Evolutionary conservation across 2,888 invertebrate species (phyloP).

Genomic region (Trachelus tabidus): DNA sequence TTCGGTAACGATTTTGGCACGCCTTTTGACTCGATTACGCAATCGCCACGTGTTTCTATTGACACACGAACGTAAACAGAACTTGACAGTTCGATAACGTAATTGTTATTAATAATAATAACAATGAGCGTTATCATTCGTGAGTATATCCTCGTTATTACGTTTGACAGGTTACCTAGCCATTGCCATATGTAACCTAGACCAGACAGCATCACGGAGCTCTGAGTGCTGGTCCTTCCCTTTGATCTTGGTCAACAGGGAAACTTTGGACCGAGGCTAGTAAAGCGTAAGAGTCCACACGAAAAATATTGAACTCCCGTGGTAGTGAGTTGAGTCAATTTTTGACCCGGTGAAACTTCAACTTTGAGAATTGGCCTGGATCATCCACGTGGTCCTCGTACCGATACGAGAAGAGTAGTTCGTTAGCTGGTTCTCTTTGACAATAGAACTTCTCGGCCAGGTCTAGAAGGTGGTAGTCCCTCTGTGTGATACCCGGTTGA

Average conservation of each 20-base stretch:
- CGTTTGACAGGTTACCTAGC: constrained; percentile 38
- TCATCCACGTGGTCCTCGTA: neutral
- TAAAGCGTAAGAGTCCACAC: neutral
- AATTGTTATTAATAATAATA: neutral
- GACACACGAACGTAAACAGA: neutral
- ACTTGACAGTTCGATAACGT: neutral
- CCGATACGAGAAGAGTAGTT: neutral
- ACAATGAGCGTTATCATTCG: neutral
- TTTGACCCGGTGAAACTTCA: neutral
- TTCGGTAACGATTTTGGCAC: neutral
- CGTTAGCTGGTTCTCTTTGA: constrained; percentile 34
- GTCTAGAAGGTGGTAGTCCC: constrained; percentile 21
- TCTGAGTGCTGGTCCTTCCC: constrained; percentile 42
- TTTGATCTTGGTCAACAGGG: constrained; percentile 63
- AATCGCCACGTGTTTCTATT: neutral
- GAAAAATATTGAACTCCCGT: neutral
- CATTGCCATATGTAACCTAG: neutral
- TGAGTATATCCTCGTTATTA: constrained; percentile 46
- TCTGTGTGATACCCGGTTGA: constrained; percentile 60
- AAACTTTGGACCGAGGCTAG: constrained; percentile 52
- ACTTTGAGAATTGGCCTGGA: neutral
- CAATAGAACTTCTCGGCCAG: constrained; percentile 57
- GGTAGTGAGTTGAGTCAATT: neutral
- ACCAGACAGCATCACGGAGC: constrained; percentile 43
- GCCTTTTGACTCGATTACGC: neutral